A percentile compares a stretch with the other conserved stretches of the same genome.
Evolutionary conservation across 92 coral and sea anemone species (phyloP).

Genomic region (Siderastrea siderea): DNA sequence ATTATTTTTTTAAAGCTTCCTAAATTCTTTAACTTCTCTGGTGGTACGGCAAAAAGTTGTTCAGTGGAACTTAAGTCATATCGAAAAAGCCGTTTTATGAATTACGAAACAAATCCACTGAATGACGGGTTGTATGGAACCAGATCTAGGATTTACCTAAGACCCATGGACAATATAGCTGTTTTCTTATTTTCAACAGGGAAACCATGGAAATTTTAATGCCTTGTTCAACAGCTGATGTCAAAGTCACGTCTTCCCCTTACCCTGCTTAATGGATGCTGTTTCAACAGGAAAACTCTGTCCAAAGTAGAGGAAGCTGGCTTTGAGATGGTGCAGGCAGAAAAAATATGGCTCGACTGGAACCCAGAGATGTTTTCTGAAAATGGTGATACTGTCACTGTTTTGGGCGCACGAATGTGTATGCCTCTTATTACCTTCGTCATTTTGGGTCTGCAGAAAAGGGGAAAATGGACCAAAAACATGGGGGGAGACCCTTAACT

Average conservation of each 20-base stretch:
- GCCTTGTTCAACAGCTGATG: background rate
- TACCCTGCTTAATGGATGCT: background rate
- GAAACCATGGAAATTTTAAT: background rate
- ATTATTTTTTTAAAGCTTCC: too few relatives aligned
- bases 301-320: background rate
- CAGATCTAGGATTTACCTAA: too few relatives aligned
- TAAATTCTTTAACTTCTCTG: too few relatives aligned
- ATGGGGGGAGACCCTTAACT: too few relatives aligned
- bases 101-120: too few relatives aligned
- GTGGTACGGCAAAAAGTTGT: too few relatives aligned
- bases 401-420: background rate
- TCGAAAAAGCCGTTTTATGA: too few relatives aligned
- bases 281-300: background rate
- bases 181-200: background rate
- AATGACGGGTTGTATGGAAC: too few relatives aligned
- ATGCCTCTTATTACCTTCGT: background rate
- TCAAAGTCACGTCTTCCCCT: background rate
- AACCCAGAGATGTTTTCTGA: background rate
- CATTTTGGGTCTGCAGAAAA: conserved; percentile 1
- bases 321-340: background rate
- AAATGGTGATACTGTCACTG: background rate
- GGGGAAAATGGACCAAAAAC: background rate
- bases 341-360: background rate
- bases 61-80: too few relatives aligned
- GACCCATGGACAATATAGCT: too few relatives aligned